These are phyloP conservation scores for Atlantisia rogersi DNA, from an alignment of 2,113 vertebrate genomes.

Conservation along the genomic window DNA sequence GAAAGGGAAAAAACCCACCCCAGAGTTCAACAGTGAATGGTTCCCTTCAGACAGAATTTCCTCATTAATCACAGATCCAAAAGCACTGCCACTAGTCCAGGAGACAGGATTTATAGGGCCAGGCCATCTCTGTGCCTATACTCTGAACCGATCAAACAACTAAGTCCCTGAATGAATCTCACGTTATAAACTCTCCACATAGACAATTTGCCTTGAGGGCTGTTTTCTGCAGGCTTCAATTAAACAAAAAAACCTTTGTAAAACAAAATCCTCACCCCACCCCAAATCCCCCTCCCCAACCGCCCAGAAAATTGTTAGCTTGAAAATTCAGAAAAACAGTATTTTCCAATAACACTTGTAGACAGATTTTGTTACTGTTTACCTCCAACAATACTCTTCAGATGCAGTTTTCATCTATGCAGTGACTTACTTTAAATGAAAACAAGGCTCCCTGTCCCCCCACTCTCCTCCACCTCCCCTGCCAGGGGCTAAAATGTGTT, in stretches of 20 bases:
- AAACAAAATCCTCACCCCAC: background rate
- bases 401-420: background rate
- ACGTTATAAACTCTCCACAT: background rate
- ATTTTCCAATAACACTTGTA: background rate
- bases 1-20: background rate
- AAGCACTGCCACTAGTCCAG: background rate
- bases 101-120: slow-evolving; percentile 21
- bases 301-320: background rate
- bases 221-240: slow-evolving; percentile 40
- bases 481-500: background rate
- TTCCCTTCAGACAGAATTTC: background rate
- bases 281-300: background rate
- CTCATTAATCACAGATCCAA: background rate
- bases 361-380: background rate
- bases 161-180: background rate
- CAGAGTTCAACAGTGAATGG: background rate
- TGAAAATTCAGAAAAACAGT: background rate
- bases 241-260: background rate
- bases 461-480: too few relatives aligned
- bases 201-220: background rate
- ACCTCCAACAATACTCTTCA: background rate
- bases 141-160: background rate
- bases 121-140: background rate
- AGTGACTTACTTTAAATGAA: background rate
- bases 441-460: background rate